Evolutionary conservation across 1,140 invertebrate species (phyloP).

Genomic region (Drosophila sucinea): DNA sequence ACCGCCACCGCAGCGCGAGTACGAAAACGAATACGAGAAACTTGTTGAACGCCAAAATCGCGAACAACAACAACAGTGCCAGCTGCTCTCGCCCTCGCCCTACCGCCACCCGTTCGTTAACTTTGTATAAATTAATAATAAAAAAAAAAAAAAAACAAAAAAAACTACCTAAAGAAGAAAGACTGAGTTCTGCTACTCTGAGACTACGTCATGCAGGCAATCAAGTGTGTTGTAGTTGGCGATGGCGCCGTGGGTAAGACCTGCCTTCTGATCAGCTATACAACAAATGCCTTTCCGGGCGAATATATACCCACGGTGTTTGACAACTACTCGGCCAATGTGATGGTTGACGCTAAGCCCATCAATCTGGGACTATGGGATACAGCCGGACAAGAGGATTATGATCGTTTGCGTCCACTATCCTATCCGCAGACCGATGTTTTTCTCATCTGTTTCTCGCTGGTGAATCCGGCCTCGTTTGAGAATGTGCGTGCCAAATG

Average conservation of each 20-base stretch:
- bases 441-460: constrained; percentile 98
- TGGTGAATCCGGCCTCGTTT: constrained; percentile 99
- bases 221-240: constrained; percentile 97
- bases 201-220: constrained; percentile 90
- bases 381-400: constrained; percentile 97
- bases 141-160: constrained; percentile 8
- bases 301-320: constrained; percentile 98
- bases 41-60: constrained; percentile 31
- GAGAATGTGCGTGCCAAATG: constrained; percentile 99
- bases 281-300: constrained; percentile 97
- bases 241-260: constrained; percentile 99
- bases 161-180: constrained; percentile 41
- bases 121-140: constrained; percentile 14
- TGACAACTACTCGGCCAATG: constrained; percentile 99
- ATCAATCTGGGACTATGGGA: constrained; percentile 98
- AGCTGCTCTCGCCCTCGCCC: constrained; percentile 4
- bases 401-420: constrained; percentile 95
- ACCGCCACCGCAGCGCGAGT: not conserved
- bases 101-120: constrained; percentile 11
- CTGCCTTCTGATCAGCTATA: constrained; percentile 97
- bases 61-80: not conserved
- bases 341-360: constrained; percentile 99
- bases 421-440: constrained; percentile 99
- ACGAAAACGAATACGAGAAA: constrained; percentile 34
- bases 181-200: constrained; percentile 31